Conservation (phyloP, 2,113 vertebrate species). For the Pleuronectes platessa region DNA sequence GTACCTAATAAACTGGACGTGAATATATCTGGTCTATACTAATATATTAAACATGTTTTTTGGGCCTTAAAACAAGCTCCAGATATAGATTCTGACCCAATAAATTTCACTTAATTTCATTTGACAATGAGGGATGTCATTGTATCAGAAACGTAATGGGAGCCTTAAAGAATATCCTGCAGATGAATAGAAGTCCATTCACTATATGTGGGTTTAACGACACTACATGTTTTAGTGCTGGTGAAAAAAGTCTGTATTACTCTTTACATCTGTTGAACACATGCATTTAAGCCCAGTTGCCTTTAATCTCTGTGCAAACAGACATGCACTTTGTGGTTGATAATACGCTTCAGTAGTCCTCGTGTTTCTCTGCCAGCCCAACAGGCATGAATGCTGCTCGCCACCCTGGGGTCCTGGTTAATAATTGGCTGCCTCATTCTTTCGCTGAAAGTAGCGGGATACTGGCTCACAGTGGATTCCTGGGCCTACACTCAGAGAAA, state of each 20-base stretch:
- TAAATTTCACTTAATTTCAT: background rate
- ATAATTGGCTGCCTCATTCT: conserved; percentile 82
- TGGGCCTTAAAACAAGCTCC: no score
- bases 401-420: conserved; percentile 76
- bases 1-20: background rate
- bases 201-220: conserved; percentile 35
- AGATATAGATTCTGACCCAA: no score
- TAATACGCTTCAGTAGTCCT: conserved; percentile 69
- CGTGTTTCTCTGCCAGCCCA: conserved; percentile 61
- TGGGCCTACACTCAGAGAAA: conserved; percentile 33
- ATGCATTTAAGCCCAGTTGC: conserved; percentile 63
- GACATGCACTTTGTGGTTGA: conserved; percentile 69
- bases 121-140: background rate
- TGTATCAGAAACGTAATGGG: background rate
- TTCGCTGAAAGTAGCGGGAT: conserved; percentile 68
- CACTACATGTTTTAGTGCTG: conserved; percentile 21
- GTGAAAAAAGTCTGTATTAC: conserved; percentile 20
- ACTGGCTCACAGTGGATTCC: conserved; percentile 52
- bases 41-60: background rate
- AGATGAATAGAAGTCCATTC: background rate
- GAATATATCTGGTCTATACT: background rate
- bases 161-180: background rate
- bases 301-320: conserved; percentile 70
- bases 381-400: conserved; percentile 66
- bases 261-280: conserved; percentile 75